Evolutionary conservation across 2,797 vertebrate genomes (phyloP), one percentile per base, ranked within the genome.

Genomic region (Neostethus bicornis): DNA sequence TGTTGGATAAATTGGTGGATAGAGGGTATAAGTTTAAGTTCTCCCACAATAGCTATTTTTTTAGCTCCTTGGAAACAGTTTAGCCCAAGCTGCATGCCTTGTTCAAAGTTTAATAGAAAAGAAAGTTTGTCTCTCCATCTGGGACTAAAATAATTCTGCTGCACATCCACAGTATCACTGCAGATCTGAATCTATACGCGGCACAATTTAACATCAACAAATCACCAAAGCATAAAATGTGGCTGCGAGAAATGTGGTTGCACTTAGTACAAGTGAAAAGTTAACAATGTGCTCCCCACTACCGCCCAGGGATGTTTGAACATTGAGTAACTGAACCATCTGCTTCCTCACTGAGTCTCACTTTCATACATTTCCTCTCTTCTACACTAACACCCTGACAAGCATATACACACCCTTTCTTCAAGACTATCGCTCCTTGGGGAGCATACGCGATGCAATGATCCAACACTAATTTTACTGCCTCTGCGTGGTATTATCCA

Each of bases 391-490:
- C 16, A 34, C 42, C 24, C 42, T 32, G 28, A 43, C 26, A 23
- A 28, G n/a, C 46, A 20, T 32, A 29, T 58, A 56, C 37, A 54
- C 63, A 58, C 47, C 28, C 54, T 75, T 80, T 79, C 68, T 79
- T 76, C 45, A 77, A 73, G 80, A 85, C 73, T 75, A 62, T 78
- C 50, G 68, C 56, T 87, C 84, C 79, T 79, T 77, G 54, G 82
- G 82, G 85, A 84, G 70, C 73, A 68, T 70, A 83, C 80, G 71
- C 60, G 46, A 77, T 14, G 75, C 85, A 88, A 75, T 47, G 75
- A 86, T 80, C 81, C 83, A 77, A 77, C 80, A 86, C 77, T 85
- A 83, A 86, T 85, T 81, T 73, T 50, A 42, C 77, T 79, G 75
- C 78, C 70, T 82, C 61, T 77, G 65, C 75, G 84, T 72, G 61